Evolutionary conservation across 2,797 vertebrate genomes (phyloP), one percentile per base, ranked within the genome.

Genomic region (Sebastes diaconus): DNA sequence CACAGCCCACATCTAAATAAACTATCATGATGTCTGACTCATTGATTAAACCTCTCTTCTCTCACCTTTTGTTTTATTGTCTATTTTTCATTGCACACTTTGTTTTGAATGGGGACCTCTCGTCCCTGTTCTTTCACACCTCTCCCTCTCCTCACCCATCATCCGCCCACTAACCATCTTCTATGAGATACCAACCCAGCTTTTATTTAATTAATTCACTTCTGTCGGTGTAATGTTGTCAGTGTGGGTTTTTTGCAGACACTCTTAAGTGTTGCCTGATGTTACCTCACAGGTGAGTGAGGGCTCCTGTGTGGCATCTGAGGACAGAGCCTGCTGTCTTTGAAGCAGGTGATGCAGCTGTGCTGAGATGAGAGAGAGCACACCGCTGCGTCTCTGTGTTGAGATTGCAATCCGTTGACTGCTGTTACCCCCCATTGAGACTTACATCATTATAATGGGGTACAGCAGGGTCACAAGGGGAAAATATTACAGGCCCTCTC

Each of bases 1-100:
- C 18, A 29, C 64, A 67, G 34, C 61, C 68, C 79, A 71, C 81
- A 66, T 57, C 32, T 42, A n/a, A 71, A 77, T 55, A 29, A 77
- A 55, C 69, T 18, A 67, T 36, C 42, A 8, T 79, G 14, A 71
- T 59, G 66, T 59, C 64, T 90, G 85, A 85, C 78, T 91, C 80
- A 82, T 6, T 72, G 32, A 84, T 68, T 59, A 61, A 72, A 55
- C 63, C 61, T 52, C 77, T 34, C 34, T n/a, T 68, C 46, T 50
- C 25, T 73, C 84, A 76, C 74, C 71, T 79, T 80, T 77, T 75
- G 54, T 73, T 73, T 76, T 25, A 55, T 60, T 55, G 14, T 59
- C 24, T 58, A 18, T 72, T 85, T 42, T 79, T 74, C 7, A 81
- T 25, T 50, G 46, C n/a, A 6, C 14, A 10, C 6, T 61, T 55